Evolutionary conservation across 2,888 invertebrate species (phyloP).

Genomic region (Drosophila colorata): DNA sequence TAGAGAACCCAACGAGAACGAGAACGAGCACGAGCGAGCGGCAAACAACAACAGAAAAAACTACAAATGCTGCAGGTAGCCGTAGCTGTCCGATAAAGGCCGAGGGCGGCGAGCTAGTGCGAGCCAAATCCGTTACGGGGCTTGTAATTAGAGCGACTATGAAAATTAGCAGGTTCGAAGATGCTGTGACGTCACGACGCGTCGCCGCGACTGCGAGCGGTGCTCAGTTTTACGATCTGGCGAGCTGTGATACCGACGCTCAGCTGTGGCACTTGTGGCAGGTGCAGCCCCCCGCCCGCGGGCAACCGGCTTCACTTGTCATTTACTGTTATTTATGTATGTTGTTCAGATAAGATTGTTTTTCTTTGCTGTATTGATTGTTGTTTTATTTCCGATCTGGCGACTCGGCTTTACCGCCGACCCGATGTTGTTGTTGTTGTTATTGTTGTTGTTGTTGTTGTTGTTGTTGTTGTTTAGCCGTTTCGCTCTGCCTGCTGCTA

Average conservation of each 20-base stretch:
- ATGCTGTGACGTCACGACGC: constrained; percentile 17
- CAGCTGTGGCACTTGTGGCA: constrained; percentile 21
- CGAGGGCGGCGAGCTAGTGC: constrained; percentile 3
- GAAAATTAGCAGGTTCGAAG: constrained; percentile 64
- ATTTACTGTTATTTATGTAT: constrained; percentile 69
- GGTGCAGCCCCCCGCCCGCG: constrained; percentile 19
- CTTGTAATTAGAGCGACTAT: constrained; percentile 64
- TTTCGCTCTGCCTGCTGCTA: constrained; percentile 16
- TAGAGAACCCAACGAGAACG: constrained; percentile 1
- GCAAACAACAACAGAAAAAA: constrained; percentile 23
- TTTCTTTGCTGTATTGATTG: constrained; percentile 29
- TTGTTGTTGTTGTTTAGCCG: neutral
- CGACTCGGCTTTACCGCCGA: constrained; percentile 34
- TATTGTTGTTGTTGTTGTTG: constrained; percentile 9
- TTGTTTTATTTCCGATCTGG: constrained; percentile 60
- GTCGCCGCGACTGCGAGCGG: neutral
- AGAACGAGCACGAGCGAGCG: constrained; percentile 23
- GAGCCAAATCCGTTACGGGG: constrained; percentile 2
- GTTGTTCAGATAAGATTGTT: constrained; percentile 64
- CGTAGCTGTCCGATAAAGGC: neutral
- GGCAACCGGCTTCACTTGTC: constrained; percentile 18
- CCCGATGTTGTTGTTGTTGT: neutral
- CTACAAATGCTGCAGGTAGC: constrained; percentile 35
- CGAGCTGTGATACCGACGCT: constrained; percentile 29
- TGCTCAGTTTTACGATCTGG: constrained; percentile 24